Percentiles rank a stretch among this genome's conserved stretches.
phyloP scores from a whole-genome alignment of 2,888 invertebrate genomes.

The Macrosiphum euphorbiae region DNA sequence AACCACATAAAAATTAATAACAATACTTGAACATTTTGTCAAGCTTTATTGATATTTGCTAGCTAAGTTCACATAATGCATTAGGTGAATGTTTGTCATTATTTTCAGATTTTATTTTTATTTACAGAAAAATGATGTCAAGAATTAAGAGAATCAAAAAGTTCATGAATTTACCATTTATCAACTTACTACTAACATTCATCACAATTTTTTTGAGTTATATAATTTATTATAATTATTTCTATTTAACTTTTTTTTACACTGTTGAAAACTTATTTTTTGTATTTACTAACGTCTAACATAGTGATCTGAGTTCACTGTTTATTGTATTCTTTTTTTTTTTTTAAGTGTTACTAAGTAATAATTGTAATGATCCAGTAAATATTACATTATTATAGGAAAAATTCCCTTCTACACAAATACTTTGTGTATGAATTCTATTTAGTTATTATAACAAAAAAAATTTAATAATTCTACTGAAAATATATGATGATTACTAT shows the following conservation, averaged over 20 bases:
- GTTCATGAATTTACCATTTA: not conserved
- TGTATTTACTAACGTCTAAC: not conserved
- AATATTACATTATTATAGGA: not conserved
- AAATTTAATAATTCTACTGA: too few species aligned
- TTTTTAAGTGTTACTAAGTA: not conserved
- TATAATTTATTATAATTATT: not conserved
- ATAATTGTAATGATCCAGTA: not conserved
- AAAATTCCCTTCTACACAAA: not conserved
- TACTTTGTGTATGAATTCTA: too few species aligned
- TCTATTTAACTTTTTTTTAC: constrained; percentile 6
- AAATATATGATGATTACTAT: too few species aligned
- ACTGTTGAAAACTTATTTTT: not conserved
- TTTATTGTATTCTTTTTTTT: not conserved
- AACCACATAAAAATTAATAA: not conserved
- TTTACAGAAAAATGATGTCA: constrained; percentile 40
- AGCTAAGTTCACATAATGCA: not conserved
- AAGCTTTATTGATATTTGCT: not conserved
- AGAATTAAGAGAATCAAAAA: not conserved
- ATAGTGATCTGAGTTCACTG: not conserved
- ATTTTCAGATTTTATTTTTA: not conserved
- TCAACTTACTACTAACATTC: constrained; percentile 13
- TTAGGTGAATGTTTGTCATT: not conserved
- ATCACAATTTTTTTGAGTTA: constrained; percentile 37
- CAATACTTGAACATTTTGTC: not conserved
- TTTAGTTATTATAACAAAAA: too few species aligned